Evolutionary conservation across 1,140 invertebrate genomes (phyloP).

Genomic region (Condylostylus longicornis): DNA sequence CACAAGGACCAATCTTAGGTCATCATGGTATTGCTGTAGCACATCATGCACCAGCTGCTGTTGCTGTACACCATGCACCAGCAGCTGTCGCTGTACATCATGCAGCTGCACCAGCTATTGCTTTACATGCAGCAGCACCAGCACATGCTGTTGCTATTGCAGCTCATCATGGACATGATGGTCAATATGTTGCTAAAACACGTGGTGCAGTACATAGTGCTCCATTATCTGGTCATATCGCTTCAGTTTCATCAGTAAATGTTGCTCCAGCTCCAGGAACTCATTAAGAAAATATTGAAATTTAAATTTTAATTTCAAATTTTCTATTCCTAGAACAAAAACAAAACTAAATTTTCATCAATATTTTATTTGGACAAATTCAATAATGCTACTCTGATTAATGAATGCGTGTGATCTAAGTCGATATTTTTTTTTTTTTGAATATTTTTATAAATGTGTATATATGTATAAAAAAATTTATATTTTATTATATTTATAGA

Average conservation of each 20-base stretch:
- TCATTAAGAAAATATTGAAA: slow-evolving; percentile 4
- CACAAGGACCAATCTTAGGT: too few relatives aligned
- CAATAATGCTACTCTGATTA: too few relatives aligned
- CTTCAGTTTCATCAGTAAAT: slow-evolving; percentile 31
- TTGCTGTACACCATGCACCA: neutral
- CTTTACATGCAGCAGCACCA: neutral
- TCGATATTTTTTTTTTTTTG: too few relatives aligned
- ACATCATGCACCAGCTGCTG: slow-evolving; percentile 5
- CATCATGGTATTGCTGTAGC: slow-evolving; percentile 13
- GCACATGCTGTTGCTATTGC: neutral
- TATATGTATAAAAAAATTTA: too few relatives aligned
- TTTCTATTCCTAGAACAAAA: too few relatives aligned
- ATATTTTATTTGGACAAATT: too few relatives aligned
- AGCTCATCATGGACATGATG: slow-evolving; percentile 20
- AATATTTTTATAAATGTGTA: too few relatives aligned
- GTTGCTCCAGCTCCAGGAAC: slow-evolving; percentile 37
- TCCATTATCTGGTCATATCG: slow-evolving; percentile 33
- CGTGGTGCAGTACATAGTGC: slow-evolving; percentile 36
- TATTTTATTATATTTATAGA: too few relatives aligned
- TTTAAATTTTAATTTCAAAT: too few relatives aligned
- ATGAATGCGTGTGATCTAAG: too few relatives aligned
- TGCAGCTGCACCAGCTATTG: neutral
- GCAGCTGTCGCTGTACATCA: neutral
- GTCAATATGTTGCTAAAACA: slow-evolving; percentile 37
- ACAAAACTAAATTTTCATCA: too few relatives aligned